These are phyloP conservation scores for Platycercus adscitus DNA, from an alignment of 2,113 vertebrate genomes.

Conservation along the genomic window DNA sequence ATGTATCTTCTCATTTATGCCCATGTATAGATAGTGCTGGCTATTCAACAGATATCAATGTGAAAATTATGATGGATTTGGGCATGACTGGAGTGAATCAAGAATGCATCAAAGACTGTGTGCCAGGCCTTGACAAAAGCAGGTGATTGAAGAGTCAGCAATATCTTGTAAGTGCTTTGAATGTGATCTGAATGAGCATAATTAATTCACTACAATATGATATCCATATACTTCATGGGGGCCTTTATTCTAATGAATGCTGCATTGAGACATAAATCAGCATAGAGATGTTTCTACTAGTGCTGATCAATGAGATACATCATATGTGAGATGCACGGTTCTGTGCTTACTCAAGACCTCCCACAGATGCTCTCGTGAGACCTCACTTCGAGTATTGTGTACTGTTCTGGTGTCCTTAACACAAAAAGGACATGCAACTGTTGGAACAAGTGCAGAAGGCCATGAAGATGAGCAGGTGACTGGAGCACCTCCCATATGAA, in stretches of 20 bases:
- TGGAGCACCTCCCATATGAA: too few species aligned
- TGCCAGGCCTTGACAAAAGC: constrained; percentile 55
- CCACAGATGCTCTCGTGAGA: not conserved
- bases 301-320: not conserved
- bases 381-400: too few species aligned
- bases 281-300: not conserved
- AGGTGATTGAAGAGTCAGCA: constrained; percentile 61
- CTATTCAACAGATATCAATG: not conserved
- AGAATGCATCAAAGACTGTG: constrained; percentile 29
- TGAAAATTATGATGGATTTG: constrained; percentile 7
- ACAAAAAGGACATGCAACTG: too few species aligned
- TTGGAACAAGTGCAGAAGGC: too few species aligned
- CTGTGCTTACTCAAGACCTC: not conserved
- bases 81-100: constrained; percentile 61
- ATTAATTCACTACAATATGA: constrained; percentile 39
- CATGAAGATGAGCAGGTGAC: too few species aligned
- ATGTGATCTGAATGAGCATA: constrained; percentile 29
- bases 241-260: not conserved
- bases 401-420: too few species aligned
- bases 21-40: not conserved
- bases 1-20: not conserved
- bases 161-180: constrained; percentile 48
- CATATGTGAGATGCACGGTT: not conserved
- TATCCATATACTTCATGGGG: constrained; percentile 1
- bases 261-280: constrained; percentile 28